Conservation (phyloP, 2,888 invertebrate species). For the Cheilosia vernalis region DNA sequence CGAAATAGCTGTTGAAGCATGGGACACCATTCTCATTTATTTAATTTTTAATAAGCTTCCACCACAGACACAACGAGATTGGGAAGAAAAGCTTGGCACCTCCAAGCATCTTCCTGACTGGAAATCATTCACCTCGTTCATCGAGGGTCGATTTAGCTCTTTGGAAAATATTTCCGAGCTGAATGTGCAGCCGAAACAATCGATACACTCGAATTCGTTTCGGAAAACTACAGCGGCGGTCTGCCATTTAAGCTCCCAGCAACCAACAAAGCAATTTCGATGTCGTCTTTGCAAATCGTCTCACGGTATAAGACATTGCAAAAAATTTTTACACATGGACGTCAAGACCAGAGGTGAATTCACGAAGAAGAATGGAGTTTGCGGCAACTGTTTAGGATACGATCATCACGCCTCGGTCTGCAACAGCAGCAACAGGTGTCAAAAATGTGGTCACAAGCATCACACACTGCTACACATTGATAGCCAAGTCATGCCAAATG, state of each 20-base stretch:
- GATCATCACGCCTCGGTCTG: not conserved
- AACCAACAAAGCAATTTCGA: not conserved
- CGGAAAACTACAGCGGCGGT: not conserved
- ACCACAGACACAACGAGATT: constrained; percentile 23
- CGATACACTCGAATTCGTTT: not conserved
- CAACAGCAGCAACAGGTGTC: constrained; percentile 9
- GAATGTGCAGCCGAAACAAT: constrained; percentile 1
- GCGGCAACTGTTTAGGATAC: not conserved
- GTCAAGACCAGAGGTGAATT: not conserved
- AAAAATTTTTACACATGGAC: not conserved
- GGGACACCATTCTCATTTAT: constrained; percentile 32
- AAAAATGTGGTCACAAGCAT: constrained; percentile 6
- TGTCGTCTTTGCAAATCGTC: constrained; percentile 9
- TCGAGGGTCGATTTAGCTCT: constrained; percentile 24
- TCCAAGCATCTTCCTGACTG: constrained; percentile 18
- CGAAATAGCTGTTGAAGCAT: constrained; percentile 9
- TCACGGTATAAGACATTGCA: constrained; percentile 11
- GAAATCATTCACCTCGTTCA: not conserved
- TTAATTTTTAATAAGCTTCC: constrained; percentile 24
- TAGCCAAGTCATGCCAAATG: not conserved
- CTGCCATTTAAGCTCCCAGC: not conserved
- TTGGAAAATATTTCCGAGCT: constrained; percentile 19
- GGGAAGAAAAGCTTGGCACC: constrained; percentile 25
- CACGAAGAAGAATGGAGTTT: not conserved
- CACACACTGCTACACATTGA: not conserved